Base-by-base conservation (phyloP, 2,888 invertebrate species). In the Xanthorhoe designata region DNA sequence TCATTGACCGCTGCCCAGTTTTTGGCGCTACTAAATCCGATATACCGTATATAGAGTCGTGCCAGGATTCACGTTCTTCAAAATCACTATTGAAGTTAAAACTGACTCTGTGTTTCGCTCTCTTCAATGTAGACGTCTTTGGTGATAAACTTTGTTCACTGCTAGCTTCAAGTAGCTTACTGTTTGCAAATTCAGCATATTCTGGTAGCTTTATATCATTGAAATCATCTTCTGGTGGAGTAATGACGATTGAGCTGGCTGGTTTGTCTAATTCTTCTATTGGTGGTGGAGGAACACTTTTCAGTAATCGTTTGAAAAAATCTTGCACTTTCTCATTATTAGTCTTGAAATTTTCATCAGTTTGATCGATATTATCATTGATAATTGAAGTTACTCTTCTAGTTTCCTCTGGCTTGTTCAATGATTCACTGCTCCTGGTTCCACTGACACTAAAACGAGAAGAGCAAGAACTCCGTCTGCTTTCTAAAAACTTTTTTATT, bases 251-350 rank as follows among this genome's bases (percentile, higher is more conserved):
- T 18, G 56, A 61, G 32, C 75, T 55, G 49, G 55, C 45, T 45
- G 61, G 10, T 24, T 71, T 59, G 50, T 74, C 58, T 52, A 81
- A 68, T 47, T 86, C 79, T 68, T 86, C 80, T 53, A 86, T 42
- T 0, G 90, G 89, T n/a, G 91, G 92, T 2, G 91, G 91, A 5
- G 91, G 91, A 9, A 88, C 76, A 77, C 78, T 91, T 75, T 88
- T 75, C 8, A 88, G 71, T 59, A 92, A 74, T 10, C 88, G 83
- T 42, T 80, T 80, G 24, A 92, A 85, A 71, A 92, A 92, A 60
- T 84, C 82, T 52, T 75, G 77, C 4, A 90, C 78, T 75, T 78
- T 85, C 35, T 86, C 82, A 54, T 91, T 85, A 62, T 87, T 82
- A 32, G 68, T 74, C 60, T 67, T 71, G 2, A 45, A n/a, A n/a